Base-by-base conservation (phyloP, 2,797 vertebrate species). In the Falco biarmicus region DNA sequence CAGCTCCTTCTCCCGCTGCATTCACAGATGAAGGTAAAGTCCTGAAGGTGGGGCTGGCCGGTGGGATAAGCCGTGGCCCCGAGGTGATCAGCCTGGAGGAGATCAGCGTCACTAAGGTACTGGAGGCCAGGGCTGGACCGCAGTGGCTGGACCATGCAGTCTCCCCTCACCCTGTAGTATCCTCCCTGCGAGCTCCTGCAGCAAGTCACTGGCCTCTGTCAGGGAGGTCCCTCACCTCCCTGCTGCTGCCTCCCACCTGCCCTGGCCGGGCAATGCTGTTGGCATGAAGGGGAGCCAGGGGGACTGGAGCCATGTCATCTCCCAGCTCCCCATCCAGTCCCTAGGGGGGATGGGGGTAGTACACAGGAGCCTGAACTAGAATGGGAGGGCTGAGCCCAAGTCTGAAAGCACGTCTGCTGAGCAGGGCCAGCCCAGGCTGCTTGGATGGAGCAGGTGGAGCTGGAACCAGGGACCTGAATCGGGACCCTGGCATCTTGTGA, bases 71-170 rank as follows among this genome's bases (percentile, higher is more conserved):
- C 11, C 95, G 65, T 3, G 96, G 97, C 86, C 94, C 95, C 37
- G 98, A 98, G 94, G 98, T 98, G 95, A 97, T 99, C 96, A 99
- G 98, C 70, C 97, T 99, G 96, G 99, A 99, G 96, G 98, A 99
- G 97, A 97, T 99, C 92, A 97, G 98, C 41, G 97, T 99, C 88
- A 98, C 99, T 43, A 98, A 99, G 99, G 99, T 99, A 98, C 7
- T 2, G 57, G 37, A 75, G 45, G 13, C 20, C 47, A 6, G 32
- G 20, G 6, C 16, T n/a, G 61, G 78, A 29, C 48, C 28, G 0
- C 8, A 5, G 64, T 7, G 43, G 15, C 6, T 15, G 79, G 20
- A 24, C 13, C 11, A 1, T 1, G 1, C 59, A 32, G 28, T 8
- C 14, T 26, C 7, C 13, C 16, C 4, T 13, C 2, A 2, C 15